A percentile compares a stretch with the other conserved stretches of the same genome.
phyloP scores from a whole-genome alignment of 2,797 vertebrate species.

The Tympanoctomys barrerae region DNA sequence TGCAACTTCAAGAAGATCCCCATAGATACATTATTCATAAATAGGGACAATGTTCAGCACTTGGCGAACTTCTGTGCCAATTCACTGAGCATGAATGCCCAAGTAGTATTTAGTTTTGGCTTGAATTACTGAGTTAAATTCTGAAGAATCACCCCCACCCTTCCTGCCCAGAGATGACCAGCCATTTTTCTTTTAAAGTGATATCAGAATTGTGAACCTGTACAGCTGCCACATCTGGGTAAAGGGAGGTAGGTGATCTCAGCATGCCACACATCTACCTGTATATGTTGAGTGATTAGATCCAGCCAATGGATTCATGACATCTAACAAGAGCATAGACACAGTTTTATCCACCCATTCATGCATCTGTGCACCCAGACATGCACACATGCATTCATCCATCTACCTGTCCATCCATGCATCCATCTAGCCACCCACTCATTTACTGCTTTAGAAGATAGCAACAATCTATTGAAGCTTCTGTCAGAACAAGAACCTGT shows the following conservation, averaged over 20 bases:
- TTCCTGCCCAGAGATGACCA: not conserved
- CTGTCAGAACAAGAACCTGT: not conserved
- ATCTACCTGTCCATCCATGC: not conserved
- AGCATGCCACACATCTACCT: not conserved
- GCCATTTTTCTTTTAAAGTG: constrained; percentile 40
- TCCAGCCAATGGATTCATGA: not conserved
- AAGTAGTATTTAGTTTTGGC: not conserved
- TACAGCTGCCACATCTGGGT: not conserved
- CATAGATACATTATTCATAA: not conserved
- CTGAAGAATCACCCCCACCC: not conserved
- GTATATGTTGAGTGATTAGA: not conserved
- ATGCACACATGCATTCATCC: not conserved
- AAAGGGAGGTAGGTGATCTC: not conserved
- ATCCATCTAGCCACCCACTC: not conserved
- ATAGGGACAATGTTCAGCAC: not conserved
- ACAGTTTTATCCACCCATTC: not conserved
- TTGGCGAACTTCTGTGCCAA: not conserved
- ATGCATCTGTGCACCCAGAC: not conserved
- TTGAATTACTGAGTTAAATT: constrained; percentile 14
- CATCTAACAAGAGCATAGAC: not conserved
- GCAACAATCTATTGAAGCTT: not conserved
- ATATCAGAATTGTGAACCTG: not conserved
- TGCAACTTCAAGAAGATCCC: not conserved
- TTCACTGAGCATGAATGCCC: not conserved
- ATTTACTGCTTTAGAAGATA: not conserved